Conservation (phyloP, 2,888 invertebrate species). For the Drosophila histrio region DNA sequence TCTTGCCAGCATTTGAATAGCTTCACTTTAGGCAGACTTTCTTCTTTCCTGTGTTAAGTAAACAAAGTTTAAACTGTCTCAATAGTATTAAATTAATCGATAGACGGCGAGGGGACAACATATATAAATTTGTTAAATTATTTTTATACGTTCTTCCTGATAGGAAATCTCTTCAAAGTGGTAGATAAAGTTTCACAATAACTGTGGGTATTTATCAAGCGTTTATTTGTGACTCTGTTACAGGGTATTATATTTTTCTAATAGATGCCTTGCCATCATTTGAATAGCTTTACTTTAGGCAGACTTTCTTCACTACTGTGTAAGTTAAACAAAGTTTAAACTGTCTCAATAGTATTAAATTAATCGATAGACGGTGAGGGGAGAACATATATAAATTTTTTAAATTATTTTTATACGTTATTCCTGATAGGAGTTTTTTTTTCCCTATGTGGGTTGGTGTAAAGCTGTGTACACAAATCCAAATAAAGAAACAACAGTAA, state of each 20-base stretch:
- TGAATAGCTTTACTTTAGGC: neutral
- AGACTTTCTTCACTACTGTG: neutral
- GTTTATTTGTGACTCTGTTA: too few species aligned
- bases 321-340: neutral
- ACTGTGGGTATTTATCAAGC: too few species aligned
- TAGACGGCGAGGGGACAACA: neutral
- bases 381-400: neutral
- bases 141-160: neutral
- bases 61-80: neutral
- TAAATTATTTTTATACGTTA: too few species aligned
- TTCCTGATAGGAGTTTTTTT: too few species aligned
- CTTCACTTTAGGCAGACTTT: neutral
- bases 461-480: too few species aligned
- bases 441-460: too few species aligned
- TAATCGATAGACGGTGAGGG: neutral
- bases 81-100: neutral
- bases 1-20: neutral
- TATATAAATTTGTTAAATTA: too few species aligned
- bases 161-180: neutral
- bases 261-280: neutral
- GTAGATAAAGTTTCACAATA: too few species aligned
- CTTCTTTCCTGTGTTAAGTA: neutral
- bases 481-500: too few species aligned
- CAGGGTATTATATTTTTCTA: too few species aligned
- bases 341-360: neutral